A percentile compares a stretch with the other conserved stretches of the same genome.
These are phyloP conservation scores for Colinus virginianus DNA, from an alignment of 2,113 vertebrate genomes.

Conservation along the genomic window DNA sequence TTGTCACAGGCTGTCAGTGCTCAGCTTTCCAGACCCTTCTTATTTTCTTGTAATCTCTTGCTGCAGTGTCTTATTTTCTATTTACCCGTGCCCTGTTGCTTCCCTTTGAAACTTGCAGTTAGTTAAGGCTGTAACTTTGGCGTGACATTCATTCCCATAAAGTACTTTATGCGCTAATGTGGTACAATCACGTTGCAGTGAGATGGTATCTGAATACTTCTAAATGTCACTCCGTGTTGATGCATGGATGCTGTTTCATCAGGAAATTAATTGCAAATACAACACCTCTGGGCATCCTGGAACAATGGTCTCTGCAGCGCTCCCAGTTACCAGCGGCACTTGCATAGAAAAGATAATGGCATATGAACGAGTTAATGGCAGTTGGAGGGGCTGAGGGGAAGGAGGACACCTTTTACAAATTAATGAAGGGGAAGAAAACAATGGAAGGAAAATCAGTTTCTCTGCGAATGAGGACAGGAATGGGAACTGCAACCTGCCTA, in stretches of 20 bases:
- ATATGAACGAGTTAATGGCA: neutral
- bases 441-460: neutral
- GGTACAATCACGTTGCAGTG: fast-evolving
- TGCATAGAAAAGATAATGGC: fast-evolving
- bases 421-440: neutral
- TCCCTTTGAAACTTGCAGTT: fast-evolving
- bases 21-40: fast-evolving
- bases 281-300: neutral
- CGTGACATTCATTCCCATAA: fast-evolving
- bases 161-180: fast-evolving
- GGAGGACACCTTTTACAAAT: neutral
- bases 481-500: neutral
- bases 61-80: neutral
- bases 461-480: neutral
- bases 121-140: neutral
- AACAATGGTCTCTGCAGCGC: fast-evolving
- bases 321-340: neutral
- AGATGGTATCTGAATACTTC: fast-evolving
- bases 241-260: neutral
- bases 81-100: neutral
- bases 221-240: fast-evolving
- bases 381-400: neutral
- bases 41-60: fast-evolving
- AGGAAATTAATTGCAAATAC: neutral
- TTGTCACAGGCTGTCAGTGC: fast-evolving